A percentile compares a stretch with the other conserved stretches of the same genome.
Conservation (phyloP, 1,140 invertebrate genomes). For the Epicauta chinensis region DNA sequence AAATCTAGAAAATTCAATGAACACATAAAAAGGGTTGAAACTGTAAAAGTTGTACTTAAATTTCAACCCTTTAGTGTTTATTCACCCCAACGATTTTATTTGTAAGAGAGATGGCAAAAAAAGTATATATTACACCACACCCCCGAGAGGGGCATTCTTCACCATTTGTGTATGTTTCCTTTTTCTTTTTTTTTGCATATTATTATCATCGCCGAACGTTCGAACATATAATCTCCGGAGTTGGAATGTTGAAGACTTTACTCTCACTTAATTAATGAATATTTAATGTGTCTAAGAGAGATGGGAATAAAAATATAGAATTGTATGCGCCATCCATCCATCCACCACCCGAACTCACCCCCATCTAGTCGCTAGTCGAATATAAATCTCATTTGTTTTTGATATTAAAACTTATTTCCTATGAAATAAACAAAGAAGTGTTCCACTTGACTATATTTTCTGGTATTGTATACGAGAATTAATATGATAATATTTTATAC, state of each 20-base stretch:
- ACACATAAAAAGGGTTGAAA: conserved; percentile 29
- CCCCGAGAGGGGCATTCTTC: background rate
- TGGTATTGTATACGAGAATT: conserved; percentile 34
- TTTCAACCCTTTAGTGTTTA: conserved; percentile 26
- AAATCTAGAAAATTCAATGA: conserved; percentile 32
- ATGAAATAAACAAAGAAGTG: conserved; percentile 16
- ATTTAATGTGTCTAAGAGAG: conserved; percentile 11
- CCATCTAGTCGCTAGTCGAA: too few species aligned
- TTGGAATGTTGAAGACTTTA: background rate
- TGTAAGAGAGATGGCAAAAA: too few species aligned
- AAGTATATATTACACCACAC: too few species aligned
- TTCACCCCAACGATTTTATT: conserved; percentile 26
- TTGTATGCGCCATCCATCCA: too few species aligned
- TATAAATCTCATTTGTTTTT: too few species aligned
- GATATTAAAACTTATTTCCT: conserved; percentile 16
- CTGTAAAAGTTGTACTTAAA: conserved; percentile 20
- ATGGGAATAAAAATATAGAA: too few species aligned
- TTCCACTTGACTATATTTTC: conserved; percentile 13
- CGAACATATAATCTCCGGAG: too few species aligned
- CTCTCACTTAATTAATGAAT: conserved; percentile 14
- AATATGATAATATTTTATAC: conserved; percentile 36
- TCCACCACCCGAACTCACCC: too few species aligned
- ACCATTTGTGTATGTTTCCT: background rate
- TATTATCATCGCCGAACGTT: background rate
- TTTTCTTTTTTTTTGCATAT: conserved; percentile 1